phyloP scores from a whole-genome alignment of 1,140 invertebrate species.

The Oreohelix idahoensis region DNA sequence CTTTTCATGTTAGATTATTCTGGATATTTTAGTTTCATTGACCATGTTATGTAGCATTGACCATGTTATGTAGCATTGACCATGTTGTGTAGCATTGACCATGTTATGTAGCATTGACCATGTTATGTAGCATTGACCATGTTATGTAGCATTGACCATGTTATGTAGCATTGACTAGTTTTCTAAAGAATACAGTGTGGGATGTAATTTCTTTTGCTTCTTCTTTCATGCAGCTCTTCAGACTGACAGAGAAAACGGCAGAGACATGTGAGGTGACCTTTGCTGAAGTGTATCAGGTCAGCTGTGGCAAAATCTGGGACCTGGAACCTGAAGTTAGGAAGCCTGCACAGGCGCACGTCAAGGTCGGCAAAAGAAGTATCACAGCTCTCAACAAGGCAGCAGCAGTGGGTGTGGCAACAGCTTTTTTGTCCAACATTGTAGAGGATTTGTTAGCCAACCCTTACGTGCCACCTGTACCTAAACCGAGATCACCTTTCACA shows the following conservation, averaged over 20 bases:
- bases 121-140: too few relatives aligned
- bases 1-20: too few relatives aligned
- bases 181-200: too few relatives aligned
- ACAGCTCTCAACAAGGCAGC: conserved; percentile 61
- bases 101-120: too few relatives aligned
- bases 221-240: conserved; percentile 39
- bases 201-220: too few relatives aligned
- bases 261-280: conserved; percentile 63
- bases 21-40: too few relatives aligned
- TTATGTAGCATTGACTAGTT: too few relatives aligned
- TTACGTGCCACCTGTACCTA: conserved; percentile 51
- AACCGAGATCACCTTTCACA: conserved; percentile 40
- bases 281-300: conserved; percentile 56
- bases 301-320: conserved; percentile 45
- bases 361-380: conserved; percentile 54
- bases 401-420: conserved; percentile 65
- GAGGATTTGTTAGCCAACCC: conserved; percentile 63
- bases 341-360: conserved; percentile 1
- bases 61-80: too few relatives aligned
- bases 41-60: too few relatives aligned
- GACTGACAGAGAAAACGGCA: conserved; percentile 52
- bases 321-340: conserved; percentile 47
- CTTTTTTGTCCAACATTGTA: conserved; percentile 58
- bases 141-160: too few relatives aligned
- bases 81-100: too few relatives aligned